Conservation (phyloP, 2,797 vertebrate genomes). For the Tenualosa thibaudeaui region DNA sequence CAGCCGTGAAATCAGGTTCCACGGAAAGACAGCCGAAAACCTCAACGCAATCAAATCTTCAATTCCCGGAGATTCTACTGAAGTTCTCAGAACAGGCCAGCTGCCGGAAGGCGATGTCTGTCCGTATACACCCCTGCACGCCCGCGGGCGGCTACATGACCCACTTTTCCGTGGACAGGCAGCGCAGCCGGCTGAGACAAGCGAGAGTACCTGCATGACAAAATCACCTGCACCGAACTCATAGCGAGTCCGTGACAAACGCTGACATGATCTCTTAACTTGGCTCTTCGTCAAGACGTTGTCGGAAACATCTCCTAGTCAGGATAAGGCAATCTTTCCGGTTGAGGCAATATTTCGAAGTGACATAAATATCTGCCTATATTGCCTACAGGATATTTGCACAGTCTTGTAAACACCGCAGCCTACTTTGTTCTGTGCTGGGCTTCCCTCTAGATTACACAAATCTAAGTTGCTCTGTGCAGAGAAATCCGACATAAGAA, state of each 20-base stretch:
- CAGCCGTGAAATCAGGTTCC: background rate
- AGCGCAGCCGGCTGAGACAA: background rate
- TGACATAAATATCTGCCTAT: background rate
- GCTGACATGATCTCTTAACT: background rate
- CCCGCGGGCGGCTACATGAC: background rate
- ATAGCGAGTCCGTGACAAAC: background rate
- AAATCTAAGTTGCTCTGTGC: background rate
- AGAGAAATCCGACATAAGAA: background rate
- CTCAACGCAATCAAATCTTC: background rate
- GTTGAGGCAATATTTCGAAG: background rate
- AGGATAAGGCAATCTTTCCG: too few species aligned
- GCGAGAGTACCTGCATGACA: constrained; percentile 11
- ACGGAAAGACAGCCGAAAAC: background rate
- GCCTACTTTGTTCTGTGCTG: background rate
- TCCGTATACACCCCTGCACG: background rate
- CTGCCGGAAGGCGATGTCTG: background rate
- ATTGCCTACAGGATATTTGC: background rate
- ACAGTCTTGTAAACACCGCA: background rate
- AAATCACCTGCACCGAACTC: constrained; percentile 11
- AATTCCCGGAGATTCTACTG: background rate
- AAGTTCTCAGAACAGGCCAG: background rate
- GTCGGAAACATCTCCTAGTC: background rate
- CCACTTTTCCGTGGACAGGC: background rate
- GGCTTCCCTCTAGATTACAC: background rate
- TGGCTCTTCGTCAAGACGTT: background rate